A percentile compares a stretch with the other conserved stretches of the same genome.
These are phyloP conservation scores for Mormoops blainvillei DNA, from an alignment of 2,113 vertebrate genomes.

Conservation along the genomic window DNA sequence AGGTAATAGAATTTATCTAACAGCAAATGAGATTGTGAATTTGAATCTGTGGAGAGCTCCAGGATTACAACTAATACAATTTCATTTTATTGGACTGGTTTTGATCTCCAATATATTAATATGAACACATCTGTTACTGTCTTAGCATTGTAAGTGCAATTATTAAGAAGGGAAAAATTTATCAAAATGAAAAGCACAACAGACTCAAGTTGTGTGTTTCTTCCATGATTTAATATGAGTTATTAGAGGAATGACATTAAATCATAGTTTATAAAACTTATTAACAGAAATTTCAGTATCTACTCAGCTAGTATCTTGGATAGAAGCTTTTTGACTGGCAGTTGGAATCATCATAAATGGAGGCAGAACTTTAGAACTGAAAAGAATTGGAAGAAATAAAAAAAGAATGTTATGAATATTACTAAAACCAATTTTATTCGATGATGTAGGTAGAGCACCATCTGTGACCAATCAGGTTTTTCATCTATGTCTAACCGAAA, in stretches of 20 bases:
- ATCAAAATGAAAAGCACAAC: not conserved
- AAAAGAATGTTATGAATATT: not conserved
- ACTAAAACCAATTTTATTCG: not conserved
- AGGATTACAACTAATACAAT: not conserved
- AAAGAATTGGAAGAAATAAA: not conserved
- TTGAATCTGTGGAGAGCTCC: not conserved
- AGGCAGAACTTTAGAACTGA: conserved; percentile 19
- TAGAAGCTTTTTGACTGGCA: conserved; percentile 7
- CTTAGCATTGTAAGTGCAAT: conserved; percentile 25
- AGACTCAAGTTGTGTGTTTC: not conserved
- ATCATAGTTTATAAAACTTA: not conserved
- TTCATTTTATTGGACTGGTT: not conserved
- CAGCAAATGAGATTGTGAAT: not conserved
- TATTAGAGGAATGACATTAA: not conserved
- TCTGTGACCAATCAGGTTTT: not conserved
- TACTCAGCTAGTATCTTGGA: not conserved
- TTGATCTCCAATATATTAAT: not conserved
- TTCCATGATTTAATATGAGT: not conserved
- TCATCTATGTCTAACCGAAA: not conserved
- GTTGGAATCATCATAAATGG: conserved; percentile 1
- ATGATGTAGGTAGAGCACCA: not conserved
- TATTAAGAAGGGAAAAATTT: not conserved
- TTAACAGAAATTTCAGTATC: not conserved
- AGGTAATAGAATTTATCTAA: not conserved
- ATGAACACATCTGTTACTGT: not conserved